Evolutionary conservation across 2,113 vertebrate genomes (phyloP).

Genomic region (Rhinolophus sinicus): DNA sequence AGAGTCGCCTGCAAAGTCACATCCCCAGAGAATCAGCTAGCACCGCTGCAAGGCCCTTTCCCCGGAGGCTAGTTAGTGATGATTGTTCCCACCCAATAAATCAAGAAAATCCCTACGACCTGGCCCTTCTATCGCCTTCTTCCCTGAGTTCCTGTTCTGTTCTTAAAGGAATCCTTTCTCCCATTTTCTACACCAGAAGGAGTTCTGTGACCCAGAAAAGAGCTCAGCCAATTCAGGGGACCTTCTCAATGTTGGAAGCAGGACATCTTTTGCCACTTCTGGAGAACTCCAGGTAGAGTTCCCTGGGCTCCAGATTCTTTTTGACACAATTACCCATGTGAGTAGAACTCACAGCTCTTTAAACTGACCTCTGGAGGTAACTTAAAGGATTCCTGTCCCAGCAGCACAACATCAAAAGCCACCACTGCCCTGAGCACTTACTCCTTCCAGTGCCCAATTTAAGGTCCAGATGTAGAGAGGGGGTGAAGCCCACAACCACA

Average conservation of each 20-base stretch:
- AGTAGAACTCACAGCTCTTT: background rate
- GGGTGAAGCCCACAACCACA: background rate
- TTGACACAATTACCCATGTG: background rate
- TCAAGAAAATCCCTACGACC: background rate
- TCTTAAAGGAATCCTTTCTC: background rate
- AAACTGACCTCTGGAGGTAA: background rate
- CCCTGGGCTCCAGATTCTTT: background rate
- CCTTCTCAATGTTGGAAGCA: background rate
- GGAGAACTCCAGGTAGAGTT: background rate
- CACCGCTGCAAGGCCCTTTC: accelerated
- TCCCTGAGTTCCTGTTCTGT: background rate
- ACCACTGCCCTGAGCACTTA: background rate
- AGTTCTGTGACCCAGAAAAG: background rate
- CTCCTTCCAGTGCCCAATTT: background rate
- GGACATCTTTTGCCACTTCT: background rate
- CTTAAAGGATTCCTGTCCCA: background rate
- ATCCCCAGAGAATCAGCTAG: accelerated
- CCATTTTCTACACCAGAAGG: background rate
- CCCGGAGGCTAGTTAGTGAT: accelerated
- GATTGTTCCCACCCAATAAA: background rate
- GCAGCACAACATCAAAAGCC: background rate
- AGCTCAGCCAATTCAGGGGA: background rate
- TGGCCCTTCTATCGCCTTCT: background rate
- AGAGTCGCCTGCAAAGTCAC: background rate
- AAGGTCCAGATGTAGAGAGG: background rate